These are phyloP conservation scores for Drosophila suboccidentalis DNA, from an alignment of 2,888 invertebrate genomes.

Conservation along the genomic window DNA sequence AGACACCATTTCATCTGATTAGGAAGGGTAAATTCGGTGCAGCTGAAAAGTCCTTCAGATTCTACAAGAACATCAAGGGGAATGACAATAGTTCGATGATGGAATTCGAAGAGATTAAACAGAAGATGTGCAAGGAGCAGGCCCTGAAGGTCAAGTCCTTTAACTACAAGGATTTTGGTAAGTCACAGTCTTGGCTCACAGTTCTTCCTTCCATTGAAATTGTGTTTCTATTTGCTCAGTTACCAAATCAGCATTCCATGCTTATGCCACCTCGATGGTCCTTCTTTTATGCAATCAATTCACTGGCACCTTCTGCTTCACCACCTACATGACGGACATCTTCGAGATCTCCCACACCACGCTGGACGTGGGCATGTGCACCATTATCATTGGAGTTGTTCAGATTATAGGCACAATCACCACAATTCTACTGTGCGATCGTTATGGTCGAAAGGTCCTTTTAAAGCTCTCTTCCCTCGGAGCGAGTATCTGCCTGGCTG, in stretches of 20 bases:
- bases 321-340: conserved; percentile 75
- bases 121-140: conserved; percentile 46
- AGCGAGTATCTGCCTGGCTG: conserved; percentile 58
- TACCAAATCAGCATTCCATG: conserved; percentile 60
- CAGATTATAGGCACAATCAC: conserved; percentile 77
- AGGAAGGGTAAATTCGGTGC: conserved; percentile 47
- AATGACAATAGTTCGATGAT: conserved; percentile 53
- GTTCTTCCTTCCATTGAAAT: background rate
- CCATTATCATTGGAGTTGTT: conserved; percentile 78
- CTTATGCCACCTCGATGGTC: conserved; percentile 54
- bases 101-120: conserved; percentile 57
- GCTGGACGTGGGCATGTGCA: conserved; percentile 70
- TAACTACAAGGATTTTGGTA: conserved; percentile 78
- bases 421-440: conserved; percentile 72
- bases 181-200: conserved; percentile 23
- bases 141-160: conserved; percentile 34
- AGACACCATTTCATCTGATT: conserved; percentile 77
- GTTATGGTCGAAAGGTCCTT: conserved; percentile 73
- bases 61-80: conserved; percentile 63
- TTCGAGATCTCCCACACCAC: conserved; percentile 70
- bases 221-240: conserved; percentile 42
- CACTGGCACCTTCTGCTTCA: conserved; percentile 72
- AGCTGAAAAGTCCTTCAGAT: conserved; percentile 73
- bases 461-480: conserved; percentile 71
- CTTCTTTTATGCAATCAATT: conserved; percentile 67